Evolutionary conservation across 2,113 vertebrate species (phyloP), one percentile per base, ranked within the genome.

Genomic region (Oryzias woworae): DNA sequence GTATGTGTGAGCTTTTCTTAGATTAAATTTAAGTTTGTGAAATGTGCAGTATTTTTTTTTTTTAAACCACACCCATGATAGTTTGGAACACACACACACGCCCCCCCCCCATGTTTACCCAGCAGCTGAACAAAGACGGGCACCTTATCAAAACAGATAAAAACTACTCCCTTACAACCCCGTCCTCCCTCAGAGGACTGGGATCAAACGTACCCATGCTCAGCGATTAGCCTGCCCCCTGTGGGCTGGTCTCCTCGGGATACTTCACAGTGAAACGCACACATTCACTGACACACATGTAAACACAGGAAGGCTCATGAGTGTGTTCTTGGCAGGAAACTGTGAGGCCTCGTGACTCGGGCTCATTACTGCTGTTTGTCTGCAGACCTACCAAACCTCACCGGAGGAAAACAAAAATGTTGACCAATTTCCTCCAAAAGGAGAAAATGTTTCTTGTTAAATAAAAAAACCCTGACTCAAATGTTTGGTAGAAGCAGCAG

Each of bases 261-360:
- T 22, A 0, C 42, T 36, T 20, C 50, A 26, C 28, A 14, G 0
- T 24, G 55, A 53, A 45, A 51, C 18, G 41, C 22, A 42, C 51
- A 62, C 60, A 51, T 53, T 18, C 22, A 28, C 53, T 71, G 16
- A 73, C 36, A 20, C 53, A 71, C 49, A 46, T 53, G 52, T 74
- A 82, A 80, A 84, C 83, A 86, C 78, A 83, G 81, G 80, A 87
- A 83, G 66, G 47, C 41, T 67, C 51, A 69, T 59, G 42, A 72
- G 58, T 58, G 43, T 62, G 13, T 72, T 62, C 53, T 18, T 64
- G 71, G 58, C 80, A 83, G 75, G 80, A 87, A 81, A 75, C 52
- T 16, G 54, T 22, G 60, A 78, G 58, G 44, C 43, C 50, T 51
- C n/a, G 52, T 54, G 66, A 62, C 47, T 16, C 8, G 20, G 31